Evolutionary conservation across 2,113 vertebrate genomes (phyloP).

Genomic region (Spilogale gracilis): DNA sequence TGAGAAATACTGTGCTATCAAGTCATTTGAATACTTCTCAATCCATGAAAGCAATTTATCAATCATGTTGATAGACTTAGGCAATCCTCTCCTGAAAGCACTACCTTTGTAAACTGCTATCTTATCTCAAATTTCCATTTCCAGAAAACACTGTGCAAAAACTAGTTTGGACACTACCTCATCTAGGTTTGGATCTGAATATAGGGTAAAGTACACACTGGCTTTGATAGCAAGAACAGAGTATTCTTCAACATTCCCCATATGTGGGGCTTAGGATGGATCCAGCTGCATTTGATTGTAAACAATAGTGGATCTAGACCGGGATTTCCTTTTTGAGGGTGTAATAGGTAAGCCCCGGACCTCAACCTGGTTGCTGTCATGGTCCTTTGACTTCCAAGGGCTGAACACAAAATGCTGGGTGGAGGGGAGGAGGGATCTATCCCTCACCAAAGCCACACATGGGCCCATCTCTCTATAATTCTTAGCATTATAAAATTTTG

Average conservation of each 20-base stretch:
- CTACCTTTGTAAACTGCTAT: not conserved
- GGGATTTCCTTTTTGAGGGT: not conserved
- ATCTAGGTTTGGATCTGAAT: not conserved
- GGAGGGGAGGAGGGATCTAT: not conserved
- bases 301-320: not conserved
- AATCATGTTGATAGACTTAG: not conserved
- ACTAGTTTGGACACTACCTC: conserved; percentile 4
- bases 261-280: not conserved
- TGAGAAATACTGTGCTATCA: not conserved
- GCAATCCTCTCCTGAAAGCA: not conserved
- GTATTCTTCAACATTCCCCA: not conserved
- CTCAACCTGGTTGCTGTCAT: not conserved
- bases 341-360: not conserved
- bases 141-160: not conserved
- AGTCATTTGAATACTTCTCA: not conserved
- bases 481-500: not conserved
- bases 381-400: not conserved
- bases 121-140: not conserved
- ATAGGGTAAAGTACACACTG: not conserved
- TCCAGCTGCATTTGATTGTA: not conserved
- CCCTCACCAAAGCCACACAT: not conserved
- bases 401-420: not conserved
- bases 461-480: not conserved
- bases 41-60: not conserved
- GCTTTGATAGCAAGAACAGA: not conserved